A percentile compares a stretch with the other conserved stretches of the same genome.
phyloP scores from a whole-genome alignment of 2,888 invertebrate species.

The Ametastegia equiseti region DNA sequence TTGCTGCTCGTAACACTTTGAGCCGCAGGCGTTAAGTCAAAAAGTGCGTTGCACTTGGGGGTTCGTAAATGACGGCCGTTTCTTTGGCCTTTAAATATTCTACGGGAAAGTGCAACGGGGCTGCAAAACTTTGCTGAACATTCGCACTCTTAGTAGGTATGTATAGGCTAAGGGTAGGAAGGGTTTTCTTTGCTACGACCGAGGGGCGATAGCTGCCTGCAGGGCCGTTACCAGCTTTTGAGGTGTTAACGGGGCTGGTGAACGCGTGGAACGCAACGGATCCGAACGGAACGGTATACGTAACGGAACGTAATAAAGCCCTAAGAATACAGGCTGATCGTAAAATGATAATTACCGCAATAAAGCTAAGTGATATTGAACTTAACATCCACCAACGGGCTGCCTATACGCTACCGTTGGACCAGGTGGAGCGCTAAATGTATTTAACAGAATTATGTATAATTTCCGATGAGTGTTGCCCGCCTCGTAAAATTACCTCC shows the following conservation, averaged over 20 bases:
- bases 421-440: constrained; percentile 36
- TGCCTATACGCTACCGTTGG: constrained; percentile 2
- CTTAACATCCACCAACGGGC: constrained; percentile 65
- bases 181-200: constrained; percentile 1
- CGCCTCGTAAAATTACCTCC: constrained; percentile 34
- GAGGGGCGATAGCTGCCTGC: no score
- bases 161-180: not conserved
- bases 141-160: not conserved
- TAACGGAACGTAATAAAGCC: constrained; percentile 68
- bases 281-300: not conserved
- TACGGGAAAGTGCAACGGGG: not conserved
- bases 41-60: constrained; percentile 15
- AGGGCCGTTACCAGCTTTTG: constrained; percentile 19
- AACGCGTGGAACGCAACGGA: constrained; percentile 56
- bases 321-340: constrained; percentile 74
- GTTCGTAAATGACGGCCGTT: not conserved
- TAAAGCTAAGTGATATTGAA: constrained; percentile 75
- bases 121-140: not conserved
- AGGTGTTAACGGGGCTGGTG: constrained; percentile 64
- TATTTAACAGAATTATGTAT: constrained; percentile 41
- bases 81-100: not conserved
- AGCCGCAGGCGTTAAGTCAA: not conserved
- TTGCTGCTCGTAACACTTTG: constrained; percentile 23
- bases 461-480: constrained; percentile 38
- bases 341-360: constrained; percentile 74